phyloP scores from a whole-genome alignment of 2,888 invertebrate species.

The Agonopterix alstromeriana region DNA sequence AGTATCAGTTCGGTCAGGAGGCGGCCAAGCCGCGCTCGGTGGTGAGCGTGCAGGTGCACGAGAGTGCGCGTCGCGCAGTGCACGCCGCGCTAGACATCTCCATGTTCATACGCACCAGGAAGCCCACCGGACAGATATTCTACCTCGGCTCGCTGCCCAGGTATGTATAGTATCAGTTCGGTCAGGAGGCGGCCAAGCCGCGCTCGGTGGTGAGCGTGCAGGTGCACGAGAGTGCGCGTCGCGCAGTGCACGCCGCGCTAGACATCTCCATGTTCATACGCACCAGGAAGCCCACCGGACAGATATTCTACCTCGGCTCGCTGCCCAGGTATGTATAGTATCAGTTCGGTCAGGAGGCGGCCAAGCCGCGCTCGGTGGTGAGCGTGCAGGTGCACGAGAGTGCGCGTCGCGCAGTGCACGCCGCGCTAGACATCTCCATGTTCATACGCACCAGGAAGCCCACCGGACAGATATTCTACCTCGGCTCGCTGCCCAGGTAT shows the following conservation, averaged over 20 bases:
- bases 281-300: no score
- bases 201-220: no score
- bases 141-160: conserved; percentile 86
- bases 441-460: conserved; percentile 92
- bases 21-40: conserved; percentile 78
- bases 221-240: no score
- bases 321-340: no score
- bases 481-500: conserved; percentile 81
- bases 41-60: conserved; percentile 83
- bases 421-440: conserved; percentile 93
- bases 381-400: conserved; percentile 82
- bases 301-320: no score
- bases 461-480: conserved; percentile 91
- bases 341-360: no score
- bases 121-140: conserved; percentile 90
- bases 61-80: conserved; percentile 82
- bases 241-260: no score
- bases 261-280: no score
- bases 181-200: no score
- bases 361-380: conserved; percentile 80
- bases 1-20: no score
- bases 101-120: conserved; percentile 93
- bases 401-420: conserved; percentile 84
- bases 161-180: background rate
- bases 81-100: conserved; percentile 91